phyloP scores from a whole-genome alignment of 2,888 invertebrate species.

The Elegia similella region DNA sequence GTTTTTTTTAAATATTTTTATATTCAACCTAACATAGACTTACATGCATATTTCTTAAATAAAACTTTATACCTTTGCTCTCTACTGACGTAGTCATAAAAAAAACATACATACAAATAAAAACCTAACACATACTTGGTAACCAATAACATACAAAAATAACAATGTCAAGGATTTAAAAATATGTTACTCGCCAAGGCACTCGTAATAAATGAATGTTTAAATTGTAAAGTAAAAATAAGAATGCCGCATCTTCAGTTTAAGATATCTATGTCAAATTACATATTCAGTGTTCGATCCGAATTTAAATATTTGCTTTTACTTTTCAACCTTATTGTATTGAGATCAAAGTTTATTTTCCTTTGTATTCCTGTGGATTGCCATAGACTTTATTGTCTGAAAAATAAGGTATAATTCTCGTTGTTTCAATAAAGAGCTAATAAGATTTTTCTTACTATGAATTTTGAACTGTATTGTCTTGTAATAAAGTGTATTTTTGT shows the following conservation, averaged over 20 bases:
- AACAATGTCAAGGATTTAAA: background rate
- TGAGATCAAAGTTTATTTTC: background rate
- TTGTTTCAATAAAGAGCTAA: slow-evolving; percentile 10
- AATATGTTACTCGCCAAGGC: background rate
- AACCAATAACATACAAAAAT: background rate
- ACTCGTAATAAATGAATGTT: background rate
- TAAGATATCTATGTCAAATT: slow-evolving; percentile 37
- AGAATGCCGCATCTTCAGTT: slow-evolving; percentile 24
- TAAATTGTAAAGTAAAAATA: slow-evolving; percentile 2
- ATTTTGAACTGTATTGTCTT: background rate
- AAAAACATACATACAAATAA: too few species aligned
- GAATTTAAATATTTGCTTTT: slow-evolving; percentile 11
- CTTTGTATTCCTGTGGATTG: background rate
- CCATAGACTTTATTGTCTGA: slow-evolving; percentile 6
- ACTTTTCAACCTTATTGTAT: slow-evolving; percentile 1
- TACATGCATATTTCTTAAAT: too few species aligned
- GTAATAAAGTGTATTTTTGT: background rate
- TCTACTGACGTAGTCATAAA: too few species aligned
- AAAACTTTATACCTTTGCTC: too few species aligned
- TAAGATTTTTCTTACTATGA: background rate
- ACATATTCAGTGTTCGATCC: slow-evolving; percentile 43
- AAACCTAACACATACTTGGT: too few species aligned
- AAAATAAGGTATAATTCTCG: slow-evolving; percentile 12
- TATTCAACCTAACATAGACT: too few species aligned
- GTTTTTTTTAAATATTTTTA: too few species aligned